Conservation (phyloP, 2,113 vertebrate genomes). For the Gobiocypris rarus region DNA sequence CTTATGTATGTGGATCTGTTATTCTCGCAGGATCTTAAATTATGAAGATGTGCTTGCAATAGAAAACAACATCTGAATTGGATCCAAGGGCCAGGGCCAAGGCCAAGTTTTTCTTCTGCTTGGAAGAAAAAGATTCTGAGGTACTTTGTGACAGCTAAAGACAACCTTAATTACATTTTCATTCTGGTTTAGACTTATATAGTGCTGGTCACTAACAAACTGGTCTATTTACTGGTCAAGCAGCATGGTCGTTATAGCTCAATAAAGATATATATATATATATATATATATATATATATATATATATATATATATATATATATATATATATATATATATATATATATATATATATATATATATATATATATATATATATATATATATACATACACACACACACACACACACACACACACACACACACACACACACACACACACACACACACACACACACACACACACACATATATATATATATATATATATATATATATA, state of each 20-base stretch:
- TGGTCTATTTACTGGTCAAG: not conserved
- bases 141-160: not conserved
- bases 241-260: not conserved
- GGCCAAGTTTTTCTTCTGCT: constrained; percentile 23
- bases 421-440: too few species aligned
- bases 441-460: too few species aligned
- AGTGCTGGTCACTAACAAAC: not conserved
- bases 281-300: too few species aligned
- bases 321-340: too few species aligned
- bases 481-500: too few species aligned
- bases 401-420: too few species aligned
- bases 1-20: constrained; percentile 20
- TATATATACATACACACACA: too few species aligned
- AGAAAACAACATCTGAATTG: not conserved
- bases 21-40: constrained; percentile 33
- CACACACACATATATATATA: too few species aligned
- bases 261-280: too few species aligned
- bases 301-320: too few species aligned
- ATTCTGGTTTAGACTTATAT: not conserved
- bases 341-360: too few species aligned
- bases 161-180: not conserved
- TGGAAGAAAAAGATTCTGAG: not conserved
- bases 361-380: too few species aligned
- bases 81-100: constrained; percentile 3
- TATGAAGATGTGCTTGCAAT: constrained; percentile 25